These are phyloP conservation scores for Myotis daubentonii DNA, from an alignment of 2,797 vertebrate species.

Conservation along the genomic window DNA sequence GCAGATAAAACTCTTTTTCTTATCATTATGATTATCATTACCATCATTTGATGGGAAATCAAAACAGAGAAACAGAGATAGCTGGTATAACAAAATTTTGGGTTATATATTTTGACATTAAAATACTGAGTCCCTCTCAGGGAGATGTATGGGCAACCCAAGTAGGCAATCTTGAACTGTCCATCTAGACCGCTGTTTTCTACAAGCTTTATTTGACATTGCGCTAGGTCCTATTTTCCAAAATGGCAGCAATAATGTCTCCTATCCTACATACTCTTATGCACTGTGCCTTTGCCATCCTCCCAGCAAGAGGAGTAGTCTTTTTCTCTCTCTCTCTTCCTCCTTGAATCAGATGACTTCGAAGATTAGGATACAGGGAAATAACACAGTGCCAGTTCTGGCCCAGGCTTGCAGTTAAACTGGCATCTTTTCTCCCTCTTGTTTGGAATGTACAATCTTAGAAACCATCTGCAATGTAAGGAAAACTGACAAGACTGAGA, in stretches of 20 bases:
- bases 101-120: not conserved
- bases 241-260: not conserved
- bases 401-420: not conserved
- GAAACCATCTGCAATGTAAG: not conserved
- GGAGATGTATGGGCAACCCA: not conserved
- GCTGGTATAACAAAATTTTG: not conserved
- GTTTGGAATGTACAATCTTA: not conserved
- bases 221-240: not conserved
- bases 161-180: not conserved
- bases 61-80: not conserved
- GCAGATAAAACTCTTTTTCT: not conserved
- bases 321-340: not conserved
- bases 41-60: not conserved
- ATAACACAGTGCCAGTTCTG: not conserved
- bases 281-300: not conserved
- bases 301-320: not conserved
- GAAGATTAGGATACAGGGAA: not conserved
- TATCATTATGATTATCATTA: not conserved
- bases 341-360: not conserved
- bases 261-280: not conserved
- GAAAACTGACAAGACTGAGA: not conserved
- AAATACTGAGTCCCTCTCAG: not conserved
- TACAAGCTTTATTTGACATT: not conserved
- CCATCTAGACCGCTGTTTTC: not conserved
- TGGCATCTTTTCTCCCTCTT: not conserved